Evolutionary conservation across 2,113 vertebrate genomes (phyloP), one percentile per base, ranked within the genome.

Genomic region (Mobula birostris): DNA sequence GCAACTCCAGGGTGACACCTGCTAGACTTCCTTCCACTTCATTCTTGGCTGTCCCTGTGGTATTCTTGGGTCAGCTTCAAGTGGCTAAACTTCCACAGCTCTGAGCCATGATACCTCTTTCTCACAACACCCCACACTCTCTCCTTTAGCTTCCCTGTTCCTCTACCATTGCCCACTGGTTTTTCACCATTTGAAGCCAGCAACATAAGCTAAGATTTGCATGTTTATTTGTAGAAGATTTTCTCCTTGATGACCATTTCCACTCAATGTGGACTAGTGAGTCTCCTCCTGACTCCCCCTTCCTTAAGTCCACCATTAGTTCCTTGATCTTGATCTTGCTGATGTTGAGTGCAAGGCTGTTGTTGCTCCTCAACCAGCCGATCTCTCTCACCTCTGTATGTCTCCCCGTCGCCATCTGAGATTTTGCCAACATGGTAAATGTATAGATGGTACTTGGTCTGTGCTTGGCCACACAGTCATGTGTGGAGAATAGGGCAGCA

Each of bases 51-150:
- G 61, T 40, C 82, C 79, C n/a, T 29, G 32, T 15, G 78, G 66
- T 14, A 40, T 36, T 32, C 32, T 78, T 15, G 27, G 61, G 58
- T 29, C 32, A 63, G 48, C 58, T n/a, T 82, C 78, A 68, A 82
- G 94, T 94, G 27, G 83, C 83, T 94, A 82, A 94, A 82, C 94
- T 58, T 94, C 32, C 74, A 40, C 58, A 74, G 29, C 32, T 80
- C 77, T 76, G 36, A 12, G 63, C 48, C 8, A 36, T 32, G 5
- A 19, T 11, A 12, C 82, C n/a, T 58, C 94, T 68, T 88, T 85
- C 21, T 48, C n/a, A 40, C 21, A 36, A 83, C 17, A 3, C 4
- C 19, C 0, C 4, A 0, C 40, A 27, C 27, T 3, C 48, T 24
- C 8, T 48, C 48, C 48, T 48, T 48, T 19, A 8, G 15, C 48